phyloP scores from a whole-genome alignment of 2,113 vertebrate species.

The Rhadina sibilatrix region DNA sequence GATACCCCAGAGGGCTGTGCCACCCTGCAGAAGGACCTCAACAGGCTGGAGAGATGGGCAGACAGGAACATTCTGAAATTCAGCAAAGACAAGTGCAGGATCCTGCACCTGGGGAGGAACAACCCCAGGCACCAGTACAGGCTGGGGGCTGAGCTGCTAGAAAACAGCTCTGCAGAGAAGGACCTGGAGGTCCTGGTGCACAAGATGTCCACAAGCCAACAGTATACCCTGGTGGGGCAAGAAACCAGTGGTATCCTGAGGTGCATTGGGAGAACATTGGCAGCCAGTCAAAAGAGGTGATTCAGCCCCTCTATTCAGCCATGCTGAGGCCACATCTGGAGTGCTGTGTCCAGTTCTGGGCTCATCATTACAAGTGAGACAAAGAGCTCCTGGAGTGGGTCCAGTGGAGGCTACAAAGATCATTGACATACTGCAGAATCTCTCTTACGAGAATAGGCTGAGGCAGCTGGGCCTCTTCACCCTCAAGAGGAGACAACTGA shows the following conservation, averaged over 20 bases:
- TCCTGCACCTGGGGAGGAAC: neutral
- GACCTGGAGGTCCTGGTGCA: neutral
- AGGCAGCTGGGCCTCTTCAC: neutral
- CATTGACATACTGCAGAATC: neutral
- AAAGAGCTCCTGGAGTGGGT: neutral
- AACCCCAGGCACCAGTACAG: fast-evolving
- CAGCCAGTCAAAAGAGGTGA: fast-evolving
- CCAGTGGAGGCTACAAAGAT: neutral
- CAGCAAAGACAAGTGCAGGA: fast-evolving
- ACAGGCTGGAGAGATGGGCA: neutral
- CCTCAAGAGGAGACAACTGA: neutral
- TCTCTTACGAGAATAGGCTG: neutral
- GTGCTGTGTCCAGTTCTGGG: neutral
- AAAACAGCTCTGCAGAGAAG: too few relatives aligned
- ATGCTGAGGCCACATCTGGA: neutral
- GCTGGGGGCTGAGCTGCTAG: fast-evolving
- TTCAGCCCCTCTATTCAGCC: neutral
- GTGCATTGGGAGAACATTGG: neutral
- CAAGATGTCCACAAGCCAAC: neutral
- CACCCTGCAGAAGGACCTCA: fast-evolving
- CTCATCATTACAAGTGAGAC: neutral
- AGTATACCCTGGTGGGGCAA: neutral
- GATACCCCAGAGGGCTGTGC: neutral
- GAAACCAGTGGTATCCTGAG: neutral
- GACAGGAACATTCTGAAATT: neutral